Conservation (phyloP, 2,797 vertebrate species). For the Lagorchestes hirsutus region DNA sequence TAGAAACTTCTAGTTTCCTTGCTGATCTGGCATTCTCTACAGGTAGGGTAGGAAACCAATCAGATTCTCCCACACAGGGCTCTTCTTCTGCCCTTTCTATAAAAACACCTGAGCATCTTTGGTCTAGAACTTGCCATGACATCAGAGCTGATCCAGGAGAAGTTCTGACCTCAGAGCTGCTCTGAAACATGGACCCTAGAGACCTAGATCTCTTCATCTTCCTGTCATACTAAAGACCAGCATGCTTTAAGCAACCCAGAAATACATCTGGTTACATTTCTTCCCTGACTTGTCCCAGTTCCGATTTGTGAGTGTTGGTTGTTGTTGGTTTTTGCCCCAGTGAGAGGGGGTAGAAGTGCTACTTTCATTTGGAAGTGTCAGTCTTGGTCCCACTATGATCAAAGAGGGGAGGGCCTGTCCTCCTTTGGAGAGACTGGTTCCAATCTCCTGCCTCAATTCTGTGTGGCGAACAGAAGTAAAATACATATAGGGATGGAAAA, state of each 20-base stretch:
- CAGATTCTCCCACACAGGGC: neutral
- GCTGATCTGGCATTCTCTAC: neutral
- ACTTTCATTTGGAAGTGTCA: neutral
- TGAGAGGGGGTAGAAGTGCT: neutral
- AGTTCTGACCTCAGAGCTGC: neutral
- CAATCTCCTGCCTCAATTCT: neutral
- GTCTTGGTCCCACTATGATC: neutral
- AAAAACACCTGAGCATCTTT: neutral
- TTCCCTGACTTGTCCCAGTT: no score
- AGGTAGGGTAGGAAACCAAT: neutral
- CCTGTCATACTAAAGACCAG: neutral
- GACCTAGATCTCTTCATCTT: neutral
- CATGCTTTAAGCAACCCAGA: neutral
- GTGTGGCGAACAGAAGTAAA: neutral
- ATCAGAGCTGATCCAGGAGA: neutral
- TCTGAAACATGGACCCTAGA: neutral
- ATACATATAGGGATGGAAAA: no score
- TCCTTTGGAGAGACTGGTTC: neutral
- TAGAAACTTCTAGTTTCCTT: neutral
- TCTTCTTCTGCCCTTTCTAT: neutral
- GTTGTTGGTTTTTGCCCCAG: no score
- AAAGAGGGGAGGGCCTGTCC: neutral
- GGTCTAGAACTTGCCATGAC: neutral
- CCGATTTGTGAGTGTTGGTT: no score
- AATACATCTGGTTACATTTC: neutral